Conservation (phyloP, 2,797 vertebrate genomes). For the Chelidonichthys spinosus region DNA sequence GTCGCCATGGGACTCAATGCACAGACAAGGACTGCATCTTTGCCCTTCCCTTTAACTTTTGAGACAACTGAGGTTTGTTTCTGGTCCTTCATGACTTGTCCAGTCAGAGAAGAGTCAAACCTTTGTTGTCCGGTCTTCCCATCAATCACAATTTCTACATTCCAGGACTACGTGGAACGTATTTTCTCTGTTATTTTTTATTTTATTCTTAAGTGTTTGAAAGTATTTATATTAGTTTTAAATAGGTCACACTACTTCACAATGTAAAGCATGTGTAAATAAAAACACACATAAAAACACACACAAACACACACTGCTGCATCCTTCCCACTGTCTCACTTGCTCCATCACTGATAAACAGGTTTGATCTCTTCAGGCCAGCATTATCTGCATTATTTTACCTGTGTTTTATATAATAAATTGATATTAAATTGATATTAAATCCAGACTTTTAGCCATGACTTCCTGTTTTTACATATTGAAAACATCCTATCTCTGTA, state of each 20-base stretch:
- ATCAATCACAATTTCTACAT: neutral
- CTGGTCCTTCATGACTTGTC: slow-evolving; percentile 1
- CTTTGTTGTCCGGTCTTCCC: neutral
- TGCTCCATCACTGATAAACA: slow-evolving; percentile 25
- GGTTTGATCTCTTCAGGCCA: slow-evolving; percentile 10
- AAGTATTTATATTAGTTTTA: neutral
- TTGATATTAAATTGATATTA: neutral
- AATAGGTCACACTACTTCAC: neutral
- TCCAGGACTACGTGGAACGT: neutral
- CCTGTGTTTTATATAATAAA: neutral
- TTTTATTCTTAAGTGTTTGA: neutral
- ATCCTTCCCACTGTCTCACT: slow-evolving; percentile 5
- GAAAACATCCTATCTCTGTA: neutral
- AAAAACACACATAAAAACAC: neutral
- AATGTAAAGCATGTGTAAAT: too few relatives aligned
- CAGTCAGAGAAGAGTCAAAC: slow-evolving; percentile 4
- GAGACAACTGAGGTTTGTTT: slow-evolving; percentile 28
- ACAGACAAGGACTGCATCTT: slow-evolving; percentile 32
- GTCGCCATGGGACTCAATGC: slow-evolving; percentile 7
- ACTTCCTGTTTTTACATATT: slow-evolving; percentile 1
- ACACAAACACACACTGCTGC: neutral
- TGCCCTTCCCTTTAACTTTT: slow-evolving; percentile 24
- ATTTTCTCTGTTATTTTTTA: neutral
- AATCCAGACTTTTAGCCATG: neutral
- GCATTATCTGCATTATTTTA: neutral